Evolutionary conservation across 2,888 invertebrate genomes (phyloP).

Genomic region (Oscheius sp.): DNA sequence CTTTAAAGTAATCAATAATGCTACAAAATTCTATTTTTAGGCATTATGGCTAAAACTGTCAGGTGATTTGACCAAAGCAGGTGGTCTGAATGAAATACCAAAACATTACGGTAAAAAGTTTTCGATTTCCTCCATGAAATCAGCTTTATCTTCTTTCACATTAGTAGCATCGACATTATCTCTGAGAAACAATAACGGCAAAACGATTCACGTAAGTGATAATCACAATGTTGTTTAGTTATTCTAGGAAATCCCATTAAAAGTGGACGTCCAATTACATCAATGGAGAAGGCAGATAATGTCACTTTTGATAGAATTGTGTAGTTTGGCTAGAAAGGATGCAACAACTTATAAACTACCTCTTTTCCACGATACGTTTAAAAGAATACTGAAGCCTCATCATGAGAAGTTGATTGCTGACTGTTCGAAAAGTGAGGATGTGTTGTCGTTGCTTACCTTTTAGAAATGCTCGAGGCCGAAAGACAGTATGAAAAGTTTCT

Average conservation of each 20-base stretch:
- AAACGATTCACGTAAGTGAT: neutral
- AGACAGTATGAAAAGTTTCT: neutral
- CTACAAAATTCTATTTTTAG: neutral
- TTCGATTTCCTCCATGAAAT: constrained; percentile 13
- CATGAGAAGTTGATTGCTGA: constrained; percentile 1
- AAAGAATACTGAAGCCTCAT: constrained; percentile 3
- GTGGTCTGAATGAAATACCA: neutral
- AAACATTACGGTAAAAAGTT: neutral
- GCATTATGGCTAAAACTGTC: neutral
- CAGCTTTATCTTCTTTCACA: constrained; percentile 15
- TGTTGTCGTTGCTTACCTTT: neutral
- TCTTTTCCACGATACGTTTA: constrained; percentile 5
- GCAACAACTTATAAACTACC: constrained; percentile 3
- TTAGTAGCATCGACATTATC: constrained; percentile 8
- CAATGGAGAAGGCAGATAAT: constrained; percentile 12
- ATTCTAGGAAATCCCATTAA: constrained; percentile 14
- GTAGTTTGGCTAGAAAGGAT: constrained; percentile 1
- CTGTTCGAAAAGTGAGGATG: neutral
- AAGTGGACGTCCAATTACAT: constrained; percentile 5
- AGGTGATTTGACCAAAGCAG: neutral
- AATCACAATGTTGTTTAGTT: neutral
- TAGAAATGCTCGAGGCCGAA: neutral
- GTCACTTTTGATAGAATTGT: constrained; percentile 12
- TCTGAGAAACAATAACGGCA: constrained; percentile 21
- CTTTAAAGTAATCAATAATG: constrained; percentile 11